Evolutionary conservation across 1,140 invertebrate species (phyloP).

Genomic region (Trichonephila clavipes): DNA sequence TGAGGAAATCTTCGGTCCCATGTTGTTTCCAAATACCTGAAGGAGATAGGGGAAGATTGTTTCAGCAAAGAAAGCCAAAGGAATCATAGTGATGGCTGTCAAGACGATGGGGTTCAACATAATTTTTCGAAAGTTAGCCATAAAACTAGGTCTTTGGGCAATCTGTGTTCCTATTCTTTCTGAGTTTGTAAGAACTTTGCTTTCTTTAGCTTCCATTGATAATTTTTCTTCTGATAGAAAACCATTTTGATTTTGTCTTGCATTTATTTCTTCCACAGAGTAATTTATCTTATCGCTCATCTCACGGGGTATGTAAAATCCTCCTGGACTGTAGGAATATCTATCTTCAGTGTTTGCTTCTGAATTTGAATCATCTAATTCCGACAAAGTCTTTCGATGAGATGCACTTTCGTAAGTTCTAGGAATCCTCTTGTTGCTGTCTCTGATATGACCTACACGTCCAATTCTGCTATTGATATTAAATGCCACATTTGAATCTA

Average conservation of each 20-base stretch:
- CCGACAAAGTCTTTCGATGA: not conserved
- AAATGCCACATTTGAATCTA: too few species aligned
- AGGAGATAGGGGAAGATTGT: not conserved
- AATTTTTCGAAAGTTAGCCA: not conserved
- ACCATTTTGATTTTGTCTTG: not conserved
- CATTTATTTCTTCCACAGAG: not conserved
- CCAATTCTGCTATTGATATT: too few species aligned
- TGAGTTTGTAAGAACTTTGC: not conserved
- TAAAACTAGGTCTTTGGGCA: not conserved
- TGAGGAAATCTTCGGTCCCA: slow-evolving; percentile 1
- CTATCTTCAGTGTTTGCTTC: not conserved
- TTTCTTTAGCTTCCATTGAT: not conserved
- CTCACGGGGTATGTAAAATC: slow-evolving; percentile 11
- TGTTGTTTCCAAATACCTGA: slow-evolving; percentile 12
- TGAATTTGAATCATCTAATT: not conserved
- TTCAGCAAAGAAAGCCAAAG: not conserved
- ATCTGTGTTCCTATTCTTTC: slow-evolving; percentile 2
- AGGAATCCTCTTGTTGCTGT: too few species aligned
- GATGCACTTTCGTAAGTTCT: too few species aligned
- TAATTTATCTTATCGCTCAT: not conserved
- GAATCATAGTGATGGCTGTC: not conserved
- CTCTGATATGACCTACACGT: too few species aligned
- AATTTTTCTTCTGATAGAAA: too few species aligned
- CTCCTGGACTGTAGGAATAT: slow-evolving; percentile 16
- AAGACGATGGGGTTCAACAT: not conserved